Evolutionary conservation across 2,797 vertebrate genomes (phyloP), one percentile per base, ranked within the genome.

Genomic region (Poliocrania exsul): DNA sequence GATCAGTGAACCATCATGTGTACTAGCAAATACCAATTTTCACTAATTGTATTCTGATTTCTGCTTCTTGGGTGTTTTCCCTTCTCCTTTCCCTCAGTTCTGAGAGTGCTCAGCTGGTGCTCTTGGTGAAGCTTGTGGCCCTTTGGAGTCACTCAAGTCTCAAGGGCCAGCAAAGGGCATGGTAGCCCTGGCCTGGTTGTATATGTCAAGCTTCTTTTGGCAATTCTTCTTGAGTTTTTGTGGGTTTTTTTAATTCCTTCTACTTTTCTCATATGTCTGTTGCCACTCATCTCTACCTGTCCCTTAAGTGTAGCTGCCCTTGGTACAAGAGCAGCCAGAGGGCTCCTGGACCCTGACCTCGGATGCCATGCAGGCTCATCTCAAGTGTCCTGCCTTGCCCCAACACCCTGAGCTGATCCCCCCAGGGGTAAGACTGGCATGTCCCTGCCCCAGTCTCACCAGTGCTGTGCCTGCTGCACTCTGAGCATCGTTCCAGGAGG

Each of bases 321-420:
- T 35, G n/a, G 13, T 51, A 57, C 16, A 18, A 15, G 9, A 44
- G 33, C 25, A 17, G 19, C 40, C 29, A 19, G 57, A 44, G 33
- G 33, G 21, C 15, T 90, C 44, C 44, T 64, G 53, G 14, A 17
- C 42, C 56, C 49, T 42, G 31, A 42, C 13, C 16, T 72, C 49
- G 7, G 26, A 35, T 42, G 23, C 42, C 5, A 0, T 5, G 26
- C 3, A 7, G 33, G 37, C 49, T 62, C 35, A 57, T 35, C 37
- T 80, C 61, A 16, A 19, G 9, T 5, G 11, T 58, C 26, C 35
- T 62, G 28, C 10, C 20, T 16, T 20, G 51, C 12, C 24, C 37
- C 6, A 3, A 8, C 8, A 23, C 19, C 10, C 31, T 28, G 58
- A 51, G 57, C 1, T 2, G 28, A 12, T 46, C 1, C 16, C 16